Conservation (phyloP, 1,140 invertebrate species). For the Adoxophyes honmai region DNA sequence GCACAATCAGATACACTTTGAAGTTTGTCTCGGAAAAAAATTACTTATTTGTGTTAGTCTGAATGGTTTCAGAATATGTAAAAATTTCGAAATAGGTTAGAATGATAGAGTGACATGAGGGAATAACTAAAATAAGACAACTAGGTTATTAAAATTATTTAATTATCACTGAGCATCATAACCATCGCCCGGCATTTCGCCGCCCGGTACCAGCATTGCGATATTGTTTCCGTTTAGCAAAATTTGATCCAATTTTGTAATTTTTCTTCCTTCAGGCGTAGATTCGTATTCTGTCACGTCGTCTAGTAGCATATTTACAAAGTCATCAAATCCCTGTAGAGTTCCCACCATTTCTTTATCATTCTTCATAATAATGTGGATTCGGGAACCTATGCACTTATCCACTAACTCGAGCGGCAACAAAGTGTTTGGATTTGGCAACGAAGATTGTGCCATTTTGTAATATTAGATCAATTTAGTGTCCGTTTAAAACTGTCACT, state of each 20-base stretch:
- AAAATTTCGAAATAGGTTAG: no score
- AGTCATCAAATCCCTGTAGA: slow-evolving; percentile 98
- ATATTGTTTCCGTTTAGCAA: slow-evolving; percentile 99
- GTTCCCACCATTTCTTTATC: slow-evolving; percentile 99
- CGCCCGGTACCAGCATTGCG: slow-evolving; percentile 89
- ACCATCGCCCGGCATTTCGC: slow-evolving; percentile 68
- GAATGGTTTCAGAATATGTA: no score
- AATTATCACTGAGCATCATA: slow-evolving; percentile 52
- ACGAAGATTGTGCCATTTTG: slow-evolving; percentile 51
- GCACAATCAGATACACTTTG: no score
- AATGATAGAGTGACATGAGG: no score
- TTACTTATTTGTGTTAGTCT: no score
- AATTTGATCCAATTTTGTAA: slow-evolving; percentile 99
- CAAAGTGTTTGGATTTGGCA: slow-evolving; percentile 66
- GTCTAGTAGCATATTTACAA: slow-evolving; percentile 97
- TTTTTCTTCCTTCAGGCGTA: slow-evolving; percentile 96
- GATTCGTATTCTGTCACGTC: slow-evolving; percentile 97
- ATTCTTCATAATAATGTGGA: slow-evolving; percentile 99
- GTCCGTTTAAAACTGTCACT: no score
- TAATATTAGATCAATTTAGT: no score
- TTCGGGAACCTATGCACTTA: slow-evolving; percentile 99
- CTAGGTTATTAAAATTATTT: slow-evolving; percentile 21
- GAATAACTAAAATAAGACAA: neutral
- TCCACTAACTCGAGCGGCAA: slow-evolving; percentile 94
- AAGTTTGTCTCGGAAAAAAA: no score